Evolutionary conservation across 2,888 invertebrate genomes (phyloP), one percentile per base, ranked within the genome.

Genomic region (Xanthostigma xanthostigma): DNA sequence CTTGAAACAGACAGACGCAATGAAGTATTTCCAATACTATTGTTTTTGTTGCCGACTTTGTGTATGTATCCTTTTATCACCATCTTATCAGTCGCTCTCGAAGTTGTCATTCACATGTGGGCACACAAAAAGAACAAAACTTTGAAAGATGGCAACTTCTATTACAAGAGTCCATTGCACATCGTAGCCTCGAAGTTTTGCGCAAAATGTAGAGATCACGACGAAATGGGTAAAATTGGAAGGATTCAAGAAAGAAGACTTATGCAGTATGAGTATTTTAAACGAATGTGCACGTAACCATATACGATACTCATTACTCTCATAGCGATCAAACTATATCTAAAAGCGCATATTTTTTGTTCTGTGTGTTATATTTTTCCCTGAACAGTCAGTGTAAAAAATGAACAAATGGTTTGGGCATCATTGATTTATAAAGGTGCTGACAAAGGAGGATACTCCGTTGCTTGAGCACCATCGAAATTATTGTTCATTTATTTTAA

Each of bases 121-220:
- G 78, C 81, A 8, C 84, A 84, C 58, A 75, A 74, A 53, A 80
- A 79, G 58, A 84, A 83, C 58, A 76, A 75, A 55, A 62, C 64
- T 42, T 64, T 80, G 36, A 71, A 70, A 56, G 70, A 79, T 54
- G 64, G 72, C 10, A 68, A 70, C 45, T 62, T 79, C 37, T 81
- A 78, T 56, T 84, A 79, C 57, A 76, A 77, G 41, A 84, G 83
- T 55, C 84, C 84, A 0, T 72, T 84, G 53, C 81, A 84, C 61
- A 66, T 76, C 2, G 68, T 82, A 8, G 74, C 78, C 0, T 78
- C 81, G 14, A 78, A 77, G 53, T 83, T 81, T 60, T 85, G 84
- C 62, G 79, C 76, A 5, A 65, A 74, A 27, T 84, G 84, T 55
- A 74, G 78, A 49, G 76, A 76, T 48, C 75, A 76, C 56, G 71